Evolutionary conservation across 1,140 invertebrate species (phyloP).

Genomic region (Cherax destructor): DNA sequence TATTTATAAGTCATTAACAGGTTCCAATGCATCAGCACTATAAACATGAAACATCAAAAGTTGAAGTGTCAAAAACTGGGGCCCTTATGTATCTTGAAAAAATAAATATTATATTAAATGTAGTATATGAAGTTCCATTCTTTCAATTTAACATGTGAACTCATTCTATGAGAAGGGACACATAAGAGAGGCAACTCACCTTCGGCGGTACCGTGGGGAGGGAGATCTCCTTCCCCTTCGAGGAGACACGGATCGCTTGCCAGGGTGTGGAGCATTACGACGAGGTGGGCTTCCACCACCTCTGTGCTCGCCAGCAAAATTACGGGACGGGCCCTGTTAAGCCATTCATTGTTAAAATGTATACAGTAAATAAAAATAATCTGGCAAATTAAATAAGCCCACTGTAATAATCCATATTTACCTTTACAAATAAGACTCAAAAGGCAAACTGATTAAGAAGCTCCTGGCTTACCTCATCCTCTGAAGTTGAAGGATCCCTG

Average conservation of each 20-base stretch:
- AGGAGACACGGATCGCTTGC: constrained; percentile 9
- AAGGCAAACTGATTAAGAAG: neutral
- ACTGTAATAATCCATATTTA: too few relatives aligned
- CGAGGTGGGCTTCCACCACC: constrained; percentile 31
- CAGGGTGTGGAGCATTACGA: constrained; percentile 13
- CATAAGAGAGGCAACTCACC: neutral
- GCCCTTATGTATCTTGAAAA: too few relatives aligned
- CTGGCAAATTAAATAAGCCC: too few relatives aligned
- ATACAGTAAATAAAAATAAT: neutral
- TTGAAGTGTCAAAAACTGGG: too few relatives aligned
- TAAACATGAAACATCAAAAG: too few relatives aligned
- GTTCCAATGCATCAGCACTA: too few relatives aligned
- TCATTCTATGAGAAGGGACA: too few relatives aligned
- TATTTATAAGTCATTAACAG: too few relatives aligned
- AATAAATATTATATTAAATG: too few relatives aligned
- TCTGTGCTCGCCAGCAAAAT: constrained; percentile 31
- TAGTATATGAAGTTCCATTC: too few relatives aligned
- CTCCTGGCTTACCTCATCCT: constrained; percentile 76
- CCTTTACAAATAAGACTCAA: neutral
- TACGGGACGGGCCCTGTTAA: constrained; percentile 23
- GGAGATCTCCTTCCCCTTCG: constrained; percentile 30
- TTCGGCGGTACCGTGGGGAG: constrained; percentile 36
- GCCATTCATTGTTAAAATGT: neutral
- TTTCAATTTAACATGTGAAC: too few relatives aligned
- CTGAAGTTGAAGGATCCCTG: constrained; percentile 85